These are phyloP conservation scores for Papilio protenor DNA, from an alignment of 2,888 invertebrate species.

Conservation along the genomic window DNA sequence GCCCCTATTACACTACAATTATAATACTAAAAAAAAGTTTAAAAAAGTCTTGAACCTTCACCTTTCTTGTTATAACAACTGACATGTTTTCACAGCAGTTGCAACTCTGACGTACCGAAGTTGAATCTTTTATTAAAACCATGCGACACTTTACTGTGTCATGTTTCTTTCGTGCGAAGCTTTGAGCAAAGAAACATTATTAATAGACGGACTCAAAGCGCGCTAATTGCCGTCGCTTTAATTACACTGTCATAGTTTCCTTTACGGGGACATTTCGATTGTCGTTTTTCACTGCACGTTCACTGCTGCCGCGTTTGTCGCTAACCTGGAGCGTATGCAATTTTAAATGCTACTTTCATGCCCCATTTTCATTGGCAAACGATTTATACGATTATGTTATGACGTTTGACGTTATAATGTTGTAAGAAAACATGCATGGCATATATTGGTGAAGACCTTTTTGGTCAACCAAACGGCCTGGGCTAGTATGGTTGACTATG, in stretches of 20 bases:
- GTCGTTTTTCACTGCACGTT: slow-evolving; percentile 20
- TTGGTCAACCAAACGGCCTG: too few species aligned
- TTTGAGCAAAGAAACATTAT: slow-evolving; percentile 31
- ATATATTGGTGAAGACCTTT: too few species aligned
- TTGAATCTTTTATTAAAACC: slow-evolving; percentile 6
- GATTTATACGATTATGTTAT: neutral
- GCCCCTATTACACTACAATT: too few species aligned
- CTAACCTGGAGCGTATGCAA: slow-evolving; percentile 5
- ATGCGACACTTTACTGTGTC: neutral
- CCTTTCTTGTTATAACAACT: neutral
- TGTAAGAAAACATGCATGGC: too few species aligned
- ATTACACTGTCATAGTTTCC: slow-evolving; percentile 35
- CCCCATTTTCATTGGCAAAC: slow-evolving; percentile 7
- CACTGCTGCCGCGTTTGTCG: neutral
- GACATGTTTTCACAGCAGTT: neutral
- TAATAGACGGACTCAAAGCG: slow-evolving; percentile 29
- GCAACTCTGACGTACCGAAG: neutral
- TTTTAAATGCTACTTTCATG: slow-evolving; percentile 7
- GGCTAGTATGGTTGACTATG: too few species aligned
- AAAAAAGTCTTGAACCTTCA: neutral
- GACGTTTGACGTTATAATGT: too few species aligned
- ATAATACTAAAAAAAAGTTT: too few species aligned
- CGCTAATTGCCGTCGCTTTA: slow-evolving; percentile 33
- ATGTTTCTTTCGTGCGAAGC: slow-evolving; percentile 12
- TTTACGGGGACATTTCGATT: slow-evolving; percentile 16